Percentiles rank a stretch among this genome's conserved stretches.
Conservation (phyloP, 2,888 invertebrate species). For the Aporophyla lueneburgensis region DNA sequence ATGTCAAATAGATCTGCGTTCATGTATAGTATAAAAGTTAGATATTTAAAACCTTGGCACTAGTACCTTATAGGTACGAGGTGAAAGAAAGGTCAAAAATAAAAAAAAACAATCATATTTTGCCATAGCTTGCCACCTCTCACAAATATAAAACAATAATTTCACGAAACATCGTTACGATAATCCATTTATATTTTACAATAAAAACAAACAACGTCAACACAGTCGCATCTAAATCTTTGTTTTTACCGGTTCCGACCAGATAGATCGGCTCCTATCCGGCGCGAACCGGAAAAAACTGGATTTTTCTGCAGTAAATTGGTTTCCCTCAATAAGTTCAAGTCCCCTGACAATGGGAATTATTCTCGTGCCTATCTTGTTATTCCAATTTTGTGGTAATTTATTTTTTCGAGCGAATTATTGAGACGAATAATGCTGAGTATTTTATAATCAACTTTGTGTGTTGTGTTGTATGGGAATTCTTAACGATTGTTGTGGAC, state of each 20-base stretch:
- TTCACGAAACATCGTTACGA: conserved; percentile 48
- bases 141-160: conserved; percentile 44
- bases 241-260: conserved; percentile 57
- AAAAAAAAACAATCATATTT: not conserved
- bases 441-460: conserved; percentile 73
- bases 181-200: conserved; percentile 58
- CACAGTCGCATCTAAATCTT: conserved; percentile 55
- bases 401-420: conserved; percentile 77
- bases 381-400: conserved; percentile 84
- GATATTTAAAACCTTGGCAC: not conserved
- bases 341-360: conserved; percentile 86
- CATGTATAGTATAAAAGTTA: not conserved
- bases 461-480: conserved; percentile 62
- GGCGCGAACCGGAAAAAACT: conserved; percentile 70
- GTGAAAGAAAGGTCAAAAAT: not conserved
- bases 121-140: conserved; percentile 2
- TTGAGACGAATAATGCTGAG: conserved; percentile 69
- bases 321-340: conserved; percentile 84
- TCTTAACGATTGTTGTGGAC: conserved; percentile 56
- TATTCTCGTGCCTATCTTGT: conserved; percentile 84
- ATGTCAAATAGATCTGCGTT: not conserved
- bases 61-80: not conserved
- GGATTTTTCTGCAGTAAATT: conserved; percentile 79
- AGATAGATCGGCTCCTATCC: conserved; percentile 60
- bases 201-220: conserved; percentile 48